Evolutionary conservation across 1,140 invertebrate genomes (phyloP).

Genomic region (Drosophila nannoptera): DNA sequence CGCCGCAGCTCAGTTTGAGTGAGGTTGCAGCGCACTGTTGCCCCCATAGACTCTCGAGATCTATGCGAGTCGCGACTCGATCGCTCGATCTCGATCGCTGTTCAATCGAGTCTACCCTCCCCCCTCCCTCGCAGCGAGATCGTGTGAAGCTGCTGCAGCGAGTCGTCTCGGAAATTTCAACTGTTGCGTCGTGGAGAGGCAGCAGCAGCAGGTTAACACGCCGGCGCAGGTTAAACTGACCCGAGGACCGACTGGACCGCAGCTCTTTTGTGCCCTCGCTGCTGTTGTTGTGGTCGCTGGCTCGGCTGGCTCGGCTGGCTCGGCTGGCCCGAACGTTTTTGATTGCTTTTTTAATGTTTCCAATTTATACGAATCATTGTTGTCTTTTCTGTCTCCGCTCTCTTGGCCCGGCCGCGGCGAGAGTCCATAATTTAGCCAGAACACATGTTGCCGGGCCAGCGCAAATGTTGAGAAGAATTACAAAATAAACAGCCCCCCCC

Average conservation of each 20-base stretch:
- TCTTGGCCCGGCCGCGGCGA: constrained; percentile 37
- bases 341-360: constrained; percentile 78
- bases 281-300: constrained; percentile 42
- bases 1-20: constrained; percentile 67
- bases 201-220: constrained; percentile 72
- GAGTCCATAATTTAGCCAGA: constrained; percentile 73
- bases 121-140: background rate
- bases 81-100: constrained; percentile 61
- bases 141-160: constrained; percentile 40
- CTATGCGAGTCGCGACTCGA: constrained; percentile 47
- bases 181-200: constrained; percentile 61
- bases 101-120: constrained; percentile 52
- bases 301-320: too few relatives aligned
- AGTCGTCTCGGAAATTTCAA: constrained; percentile 33
- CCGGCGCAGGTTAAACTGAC: constrained; percentile 71
- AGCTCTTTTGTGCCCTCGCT: constrained; percentile 35
- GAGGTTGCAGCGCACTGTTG: constrained; percentile 47
- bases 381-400: constrained; percentile 49
- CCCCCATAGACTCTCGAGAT: constrained; percentile 55
- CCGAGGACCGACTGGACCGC: constrained; percentile 42
- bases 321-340: constrained; percentile 74
- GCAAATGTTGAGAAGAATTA: constrained; percentile 66
- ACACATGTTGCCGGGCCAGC: constrained; percentile 22
- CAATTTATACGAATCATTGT: constrained; percentile 78
- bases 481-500: constrained; percentile 64